These are phyloP conservation scores for Lithobates pipiens DNA, from an alignment of 2,797 vertebrate genomes.

Conservation along the genomic window DNA sequence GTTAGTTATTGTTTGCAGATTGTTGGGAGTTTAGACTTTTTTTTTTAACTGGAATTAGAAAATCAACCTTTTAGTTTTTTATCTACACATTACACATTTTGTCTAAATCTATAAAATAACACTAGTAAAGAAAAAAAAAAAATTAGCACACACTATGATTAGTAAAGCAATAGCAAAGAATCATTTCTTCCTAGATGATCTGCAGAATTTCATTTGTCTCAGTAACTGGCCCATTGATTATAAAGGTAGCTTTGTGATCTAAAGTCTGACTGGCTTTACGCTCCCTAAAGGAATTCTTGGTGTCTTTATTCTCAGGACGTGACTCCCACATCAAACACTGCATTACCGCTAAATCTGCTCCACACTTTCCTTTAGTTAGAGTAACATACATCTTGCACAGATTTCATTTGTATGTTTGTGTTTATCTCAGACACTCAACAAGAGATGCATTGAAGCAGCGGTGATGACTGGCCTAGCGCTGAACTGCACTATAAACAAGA, in stretches of 20 bases:
- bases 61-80: too few species aligned
- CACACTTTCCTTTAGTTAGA: neutral
- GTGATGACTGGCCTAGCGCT: constrained; percentile 94
- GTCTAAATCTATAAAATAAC: neutral
- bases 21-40: neutral
- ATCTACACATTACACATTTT: too few species aligned
- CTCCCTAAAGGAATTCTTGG: neutral
- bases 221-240: neutral
- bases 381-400: neutral
- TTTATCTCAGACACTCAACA: constrained; percentile 90
- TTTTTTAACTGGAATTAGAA: neutral
- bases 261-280: neutral
- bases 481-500: constrained; percentile 92
- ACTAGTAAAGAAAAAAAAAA: neutral
- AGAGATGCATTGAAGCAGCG: constrained; percentile 93
- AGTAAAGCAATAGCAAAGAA: neutral
- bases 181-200: neutral
- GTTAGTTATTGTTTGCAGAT: too few species aligned
- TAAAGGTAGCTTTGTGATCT: neutral
- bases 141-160: too few species aligned
- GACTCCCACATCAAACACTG: neutral
- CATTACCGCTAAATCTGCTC: constrained; percentile 4
- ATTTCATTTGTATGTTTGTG: constrained; percentile 61
- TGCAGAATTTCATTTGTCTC: neutral
- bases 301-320: neutral